Evolutionary conservation across 1,140 invertebrate genomes (phyloP).

Genomic region (Listronotus oregonensis): DNA sequence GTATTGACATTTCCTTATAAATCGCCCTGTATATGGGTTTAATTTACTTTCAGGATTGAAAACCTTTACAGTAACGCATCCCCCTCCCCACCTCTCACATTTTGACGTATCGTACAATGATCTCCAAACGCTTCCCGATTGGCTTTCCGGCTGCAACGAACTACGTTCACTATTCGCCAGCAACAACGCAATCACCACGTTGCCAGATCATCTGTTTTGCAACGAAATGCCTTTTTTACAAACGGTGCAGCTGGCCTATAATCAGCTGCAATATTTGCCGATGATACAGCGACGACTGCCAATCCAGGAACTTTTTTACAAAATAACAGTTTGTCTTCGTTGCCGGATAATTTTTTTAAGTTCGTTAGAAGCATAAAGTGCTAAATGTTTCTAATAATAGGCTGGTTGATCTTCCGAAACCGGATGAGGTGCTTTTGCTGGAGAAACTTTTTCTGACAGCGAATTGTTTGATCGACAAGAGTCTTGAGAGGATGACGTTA

Average conservation of each 20-base stretch:
- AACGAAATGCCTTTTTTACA: slow-evolving; percentile 72
- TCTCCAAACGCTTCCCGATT: slow-evolving; percentile 74
- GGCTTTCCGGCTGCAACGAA: slow-evolving; percentile 76
- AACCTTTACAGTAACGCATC: slow-evolving; percentile 66
- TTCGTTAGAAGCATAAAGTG: slow-evolving; percentile 71
- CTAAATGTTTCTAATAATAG: slow-evolving; percentile 81
- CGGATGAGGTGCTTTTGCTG: slow-evolving; percentile 62
- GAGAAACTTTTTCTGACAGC: slow-evolving; percentile 77
- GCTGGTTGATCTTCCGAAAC: slow-evolving; percentile 68
- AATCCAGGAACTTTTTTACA: slow-evolving; percentile 75
- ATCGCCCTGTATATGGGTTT: too few relatives aligned
- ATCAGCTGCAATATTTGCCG: slow-evolving; percentile 72
- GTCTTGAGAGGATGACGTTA: slow-evolving; percentile 62
- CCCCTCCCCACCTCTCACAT: slow-evolving; percentile 71
- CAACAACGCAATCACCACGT: slow-evolving; percentile 70
- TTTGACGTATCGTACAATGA: slow-evolving; percentile 80
- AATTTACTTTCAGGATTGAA: slow-evolving; percentile 72
- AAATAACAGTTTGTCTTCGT: slow-evolving; percentile 72
- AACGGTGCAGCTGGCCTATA: slow-evolving; percentile 75
- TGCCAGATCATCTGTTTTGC: slow-evolving; percentile 74
- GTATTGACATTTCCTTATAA: too few relatives aligned
- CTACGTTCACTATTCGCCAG: slow-evolving; percentile 74
- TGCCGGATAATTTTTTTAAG: slow-evolving; percentile 77
- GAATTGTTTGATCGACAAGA: slow-evolving; percentile 76
- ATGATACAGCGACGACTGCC: slow-evolving; percentile 69